Evolutionary conservation across 64 coral and sea anemone genomes (phyloP), one percentile per base, ranked within the genome.

Genomic region (Platygyra sinensis): DNA sequence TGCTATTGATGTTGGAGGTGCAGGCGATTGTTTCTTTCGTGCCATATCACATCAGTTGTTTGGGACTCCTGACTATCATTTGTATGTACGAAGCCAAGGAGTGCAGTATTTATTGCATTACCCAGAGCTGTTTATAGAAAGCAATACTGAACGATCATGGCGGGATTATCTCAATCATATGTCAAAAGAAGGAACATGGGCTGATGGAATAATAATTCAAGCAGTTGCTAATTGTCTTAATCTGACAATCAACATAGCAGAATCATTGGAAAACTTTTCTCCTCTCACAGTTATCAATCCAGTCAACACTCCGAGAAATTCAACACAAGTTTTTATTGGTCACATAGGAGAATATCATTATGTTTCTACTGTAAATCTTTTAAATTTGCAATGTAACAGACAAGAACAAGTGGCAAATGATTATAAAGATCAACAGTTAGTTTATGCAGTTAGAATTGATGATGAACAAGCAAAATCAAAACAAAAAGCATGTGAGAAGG

Each of bases 181-280:
- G n/a, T n/a, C n/a, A n/a, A n/a, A n/a, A n/a, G n/a, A n/a, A n/a
- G n/a, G n/a, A n/a, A n/a, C n/a, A n/a, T n/a, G n/a, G n/a, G n/a
- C n/a, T n/a, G n/a, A n/a, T n/a, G n/a, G n/a, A n/a, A n/a, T n/a
- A n/a, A 76, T 92, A 75, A 86, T 92, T 36, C 83, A 92, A 86
- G 90, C 90, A 77, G 82, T 92, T 79, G 90, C 90, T 15, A 92
- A 92, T 62, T 60, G 18, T 33, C 15, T 86, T 52, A 86, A 92
- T 78, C 12, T 92, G 71, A 86, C 25, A 77, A 79, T 89, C 22
- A 52, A 89, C 27, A 89, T 89, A 36, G 12, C 27, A 33, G 87
- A 89, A 78, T 89, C 87, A 89, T 10, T 1, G 42, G 75, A 67
- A 79, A 89, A 25, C n/a, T 89, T 89, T 89, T 52, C 73, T 65